Conservation (phyloP, 2,888 invertebrate species). For the Abscondita cerata region DNA sequence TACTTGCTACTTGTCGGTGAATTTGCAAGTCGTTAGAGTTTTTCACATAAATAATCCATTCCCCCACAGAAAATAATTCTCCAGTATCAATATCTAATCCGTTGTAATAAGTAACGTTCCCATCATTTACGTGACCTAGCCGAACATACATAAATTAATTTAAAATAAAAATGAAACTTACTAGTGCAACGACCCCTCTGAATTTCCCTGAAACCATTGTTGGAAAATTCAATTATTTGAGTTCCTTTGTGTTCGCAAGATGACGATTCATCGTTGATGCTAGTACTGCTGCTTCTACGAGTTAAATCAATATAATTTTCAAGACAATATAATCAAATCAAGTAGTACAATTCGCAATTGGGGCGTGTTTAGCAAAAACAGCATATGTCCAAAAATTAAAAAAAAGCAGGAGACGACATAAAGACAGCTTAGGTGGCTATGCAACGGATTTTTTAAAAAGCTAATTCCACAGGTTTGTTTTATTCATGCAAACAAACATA, state of each 20-base stretch:
- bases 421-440: no score
- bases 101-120: slow-evolving; percentile 76
- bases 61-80: slow-evolving; percentile 73
- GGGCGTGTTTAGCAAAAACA: no score
- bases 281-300: background rate
- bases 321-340: no score
- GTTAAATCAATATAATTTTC: no score
- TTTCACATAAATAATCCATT: slow-evolving; percentile 71
- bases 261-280: slow-evolving; percentile 54
- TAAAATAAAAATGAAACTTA: slow-evolving; percentile 49
- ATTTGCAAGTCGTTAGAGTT: slow-evolving; percentile 56
- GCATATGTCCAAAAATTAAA: no score
- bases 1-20: slow-evolving; percentile 66
- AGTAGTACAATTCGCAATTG: no score
- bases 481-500: no score
- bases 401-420: no score
- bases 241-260: slow-evolving; percentile 65
- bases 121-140: slow-evolving; percentile 71
- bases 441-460: no score
- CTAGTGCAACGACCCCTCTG: slow-evolving; percentile 80
- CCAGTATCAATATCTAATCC: slow-evolving; percentile 80
- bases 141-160: background rate
- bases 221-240: slow-evolving; percentile 63
- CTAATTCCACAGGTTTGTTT: no score
- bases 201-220: slow-evolving; percentile 66